Evolutionary conservation across 2,888 invertebrate species (phyloP).

Genomic region (Zaprionus lineosus): DNA sequence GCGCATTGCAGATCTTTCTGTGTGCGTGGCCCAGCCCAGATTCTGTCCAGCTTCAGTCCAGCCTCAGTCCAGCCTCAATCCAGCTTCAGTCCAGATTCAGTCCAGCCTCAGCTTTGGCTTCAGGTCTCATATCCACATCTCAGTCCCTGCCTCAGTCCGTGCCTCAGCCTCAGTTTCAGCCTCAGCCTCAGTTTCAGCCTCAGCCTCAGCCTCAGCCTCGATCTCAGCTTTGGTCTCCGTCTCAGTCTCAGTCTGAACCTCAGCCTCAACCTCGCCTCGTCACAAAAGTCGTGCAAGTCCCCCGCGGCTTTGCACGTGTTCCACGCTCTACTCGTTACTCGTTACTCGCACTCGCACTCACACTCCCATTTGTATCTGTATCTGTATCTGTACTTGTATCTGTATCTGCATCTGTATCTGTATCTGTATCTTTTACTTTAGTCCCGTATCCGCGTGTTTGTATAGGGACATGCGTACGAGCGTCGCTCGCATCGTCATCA

Average conservation of each 20-base stretch:
- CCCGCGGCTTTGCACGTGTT: conserved; percentile 83
- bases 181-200: background rate
- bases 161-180: background rate
- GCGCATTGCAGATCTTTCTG: conserved; percentile 58
- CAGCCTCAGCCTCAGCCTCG: background rate
- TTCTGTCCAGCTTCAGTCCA: conserved; percentile 17
- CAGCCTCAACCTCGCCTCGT: conserved; percentile 26
- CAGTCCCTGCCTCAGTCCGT: too few species aligned
- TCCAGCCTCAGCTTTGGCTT: background rate
- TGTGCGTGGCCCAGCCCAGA: conserved; percentile 58
- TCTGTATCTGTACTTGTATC: conserved; percentile 1
- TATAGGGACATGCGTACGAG: conserved; percentile 72
- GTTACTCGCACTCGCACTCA: conserved; percentile 29
- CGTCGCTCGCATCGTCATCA: conserved; percentile 47
- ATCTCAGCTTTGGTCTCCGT: background rate
- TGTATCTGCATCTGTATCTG: conserved; percentile 11
- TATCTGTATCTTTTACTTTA: conserved; percentile 5
- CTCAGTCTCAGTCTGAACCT: background rate
- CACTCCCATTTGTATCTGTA: conserved; percentile 38
- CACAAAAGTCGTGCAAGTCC: conserved; percentile 77
- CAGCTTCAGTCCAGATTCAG: conserved; percentile 4
- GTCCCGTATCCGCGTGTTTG: conserved; percentile 24
- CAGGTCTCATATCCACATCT: conserved; percentile 12
- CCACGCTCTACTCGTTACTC: conserved; percentile 50
- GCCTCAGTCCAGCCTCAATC: conserved; percentile 12